phyloP scores from a whole-genome alignment of 2,113 vertebrate species.

The Nothocercus julius region DNA sequence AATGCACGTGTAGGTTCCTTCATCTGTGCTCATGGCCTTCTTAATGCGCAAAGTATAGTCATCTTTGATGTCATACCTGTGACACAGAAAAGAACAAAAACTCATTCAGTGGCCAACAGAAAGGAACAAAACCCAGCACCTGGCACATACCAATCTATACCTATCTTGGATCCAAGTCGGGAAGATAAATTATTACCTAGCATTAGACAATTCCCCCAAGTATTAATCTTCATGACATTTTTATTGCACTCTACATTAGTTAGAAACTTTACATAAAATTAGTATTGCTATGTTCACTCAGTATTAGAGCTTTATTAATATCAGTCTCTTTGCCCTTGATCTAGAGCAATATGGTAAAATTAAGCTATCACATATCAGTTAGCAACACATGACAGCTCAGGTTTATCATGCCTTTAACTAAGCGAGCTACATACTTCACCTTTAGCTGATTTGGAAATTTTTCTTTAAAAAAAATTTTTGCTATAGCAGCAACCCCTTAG shows the following conservation, averaged over 20 bases:
- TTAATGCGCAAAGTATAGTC: slow-evolving; percentile 95
- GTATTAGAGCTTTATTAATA: slow-evolving; percentile 64
- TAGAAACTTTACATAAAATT: slow-evolving; percentile 74
- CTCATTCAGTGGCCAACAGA: background rate
- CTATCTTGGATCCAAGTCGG: slow-evolving; percentile 12
- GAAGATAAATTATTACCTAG: slow-evolving; percentile 65
- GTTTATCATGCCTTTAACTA: slow-evolving; percentile 20
- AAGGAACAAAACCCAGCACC: background rate
- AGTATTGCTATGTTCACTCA: slow-evolving; percentile 60
- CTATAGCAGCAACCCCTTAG: background rate
- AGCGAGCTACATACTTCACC: background rate
- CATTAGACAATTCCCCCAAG: slow-evolving; percentile 63
- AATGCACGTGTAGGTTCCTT: slow-evolving; percentile 91
- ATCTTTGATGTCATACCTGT: slow-evolving; percentile 95
- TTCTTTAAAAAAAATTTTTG: slow-evolving; percentile 10
- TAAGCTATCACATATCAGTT: slow-evolving; percentile 66
- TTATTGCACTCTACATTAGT: slow-evolving; percentile 64
- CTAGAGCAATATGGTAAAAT: slow-evolving; percentile 69
- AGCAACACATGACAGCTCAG: slow-evolving; percentile 60
- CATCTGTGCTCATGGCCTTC: slow-evolving; percentile 86
- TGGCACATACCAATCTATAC: background rate
- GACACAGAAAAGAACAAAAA: slow-evolving; percentile 26
- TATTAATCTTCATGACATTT: slow-evolving; percentile 65
- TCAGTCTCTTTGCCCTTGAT: slow-evolving; percentile 68
- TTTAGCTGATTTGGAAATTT: slow-evolving; percentile 36